Conservation (phyloP, 2,113 vertebrate species). For the Cromileptes altivelis region DNA sequence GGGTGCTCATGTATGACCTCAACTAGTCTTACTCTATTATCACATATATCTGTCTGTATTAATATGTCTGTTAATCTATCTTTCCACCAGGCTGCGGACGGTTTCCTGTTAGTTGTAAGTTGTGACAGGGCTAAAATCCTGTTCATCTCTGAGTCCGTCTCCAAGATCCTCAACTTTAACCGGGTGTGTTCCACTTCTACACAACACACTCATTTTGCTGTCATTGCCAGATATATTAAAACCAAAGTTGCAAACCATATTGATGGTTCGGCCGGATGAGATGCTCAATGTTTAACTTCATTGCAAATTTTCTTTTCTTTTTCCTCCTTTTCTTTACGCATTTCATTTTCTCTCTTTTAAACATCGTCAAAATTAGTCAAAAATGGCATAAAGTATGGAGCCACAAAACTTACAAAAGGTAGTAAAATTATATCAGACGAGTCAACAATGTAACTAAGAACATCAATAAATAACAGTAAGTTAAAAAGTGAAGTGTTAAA, state of each 20-base stretch:
- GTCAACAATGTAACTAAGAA: too few species aligned
- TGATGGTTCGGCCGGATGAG: neutral
- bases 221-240: neutral
- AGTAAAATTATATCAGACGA: neutral
- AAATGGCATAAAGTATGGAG: neutral
- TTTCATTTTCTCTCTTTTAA: neutral
- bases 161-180: slow-evolving; percentile 96
- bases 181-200: slow-evolving; percentile 84
- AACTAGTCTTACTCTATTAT: rapidly evolving
- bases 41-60: neutral
- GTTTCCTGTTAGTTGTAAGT: slow-evolving; percentile 96
- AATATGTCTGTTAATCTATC: slow-evolving; percentile 2
- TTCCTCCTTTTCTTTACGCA: neutral
- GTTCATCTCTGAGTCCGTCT: slow-evolving; percentile 96
- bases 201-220: neutral
- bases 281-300: neutral
- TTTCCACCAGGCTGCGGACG: slow-evolving; percentile 90
- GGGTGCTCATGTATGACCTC: neutral
- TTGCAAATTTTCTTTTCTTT: neutral
- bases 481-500: too few species aligned
- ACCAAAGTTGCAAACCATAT: neutral
- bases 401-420: neutral
- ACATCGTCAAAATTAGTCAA: neutral
- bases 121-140: slow-evolving; percentile 97
- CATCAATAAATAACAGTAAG: too few species aligned